Conservation (phyloP, 2,113 vertebrate genomes). For the Stictonetta naevosa region DNA sequence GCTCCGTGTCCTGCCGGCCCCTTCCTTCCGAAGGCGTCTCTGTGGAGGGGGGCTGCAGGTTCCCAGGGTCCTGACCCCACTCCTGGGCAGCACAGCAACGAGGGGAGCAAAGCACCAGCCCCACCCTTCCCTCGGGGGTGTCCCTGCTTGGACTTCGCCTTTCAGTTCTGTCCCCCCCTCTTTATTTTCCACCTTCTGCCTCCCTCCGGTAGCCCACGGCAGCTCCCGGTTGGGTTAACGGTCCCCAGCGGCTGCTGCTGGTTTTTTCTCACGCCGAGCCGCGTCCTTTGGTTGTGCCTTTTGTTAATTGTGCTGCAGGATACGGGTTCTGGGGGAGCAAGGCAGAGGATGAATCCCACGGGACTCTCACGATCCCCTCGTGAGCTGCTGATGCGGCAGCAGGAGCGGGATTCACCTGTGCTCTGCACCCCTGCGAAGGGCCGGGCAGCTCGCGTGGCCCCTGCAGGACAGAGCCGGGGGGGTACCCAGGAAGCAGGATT, state of each 20-base stretch:
- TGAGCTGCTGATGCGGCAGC: neutral
- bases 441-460: neutral
- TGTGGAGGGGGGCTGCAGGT: neutral
- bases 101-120: neutral
- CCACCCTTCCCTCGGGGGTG: neutral
- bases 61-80: fast-evolving
- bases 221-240: neutral
- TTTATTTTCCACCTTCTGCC: neutral
- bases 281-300: neutral
- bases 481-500: neutral
- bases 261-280: neutral
- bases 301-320: neutral
- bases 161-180: neutral
- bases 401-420: neutral
- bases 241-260: neutral
- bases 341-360: neutral
- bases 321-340: neutral
- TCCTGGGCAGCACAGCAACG: neutral
- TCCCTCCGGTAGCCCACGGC: neutral
- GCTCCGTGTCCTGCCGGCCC: neutral
- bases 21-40: neutral
- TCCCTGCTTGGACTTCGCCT: neutral
- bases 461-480: neutral
- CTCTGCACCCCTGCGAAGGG: neutral
- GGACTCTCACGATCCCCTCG: neutral